These are phyloP conservation scores for Tortrix viridana DNA, from an alignment of 2,888 invertebrate species.

Conservation along the genomic window DNA sequence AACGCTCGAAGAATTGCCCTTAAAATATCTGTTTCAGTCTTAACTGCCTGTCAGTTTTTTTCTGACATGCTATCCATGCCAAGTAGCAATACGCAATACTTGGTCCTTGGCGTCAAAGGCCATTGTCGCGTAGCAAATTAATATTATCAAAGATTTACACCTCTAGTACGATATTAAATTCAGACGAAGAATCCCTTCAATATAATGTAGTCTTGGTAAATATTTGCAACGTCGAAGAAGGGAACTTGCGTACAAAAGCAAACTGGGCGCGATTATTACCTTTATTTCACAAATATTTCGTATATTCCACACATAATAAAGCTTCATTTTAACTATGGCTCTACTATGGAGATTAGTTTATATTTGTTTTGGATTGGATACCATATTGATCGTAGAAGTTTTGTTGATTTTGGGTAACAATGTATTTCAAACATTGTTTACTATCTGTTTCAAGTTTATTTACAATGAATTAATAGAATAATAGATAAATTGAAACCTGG, in stretches of 20 bases:
- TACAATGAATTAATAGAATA: too few species aligned
- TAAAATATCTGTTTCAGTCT: too few species aligned
- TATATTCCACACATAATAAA: conserved; percentile 41
- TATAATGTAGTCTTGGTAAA: conserved; percentile 55
- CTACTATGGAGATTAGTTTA: conserved; percentile 15
- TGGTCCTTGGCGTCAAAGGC: neutral
- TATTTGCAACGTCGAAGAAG: conserved; percentile 55
- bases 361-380: conserved; percentile 32
- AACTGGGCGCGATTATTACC: conserved; percentile 55
- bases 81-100: neutral
- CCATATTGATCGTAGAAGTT: conserved; percentile 20
- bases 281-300: conserved; percentile 49
- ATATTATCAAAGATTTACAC: conserved; percentile 43
- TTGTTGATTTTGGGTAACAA: conserved; percentile 25
- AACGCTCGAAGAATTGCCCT: too few species aligned
- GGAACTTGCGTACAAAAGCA: conserved; percentile 54
- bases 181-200: conserved; percentile 52
- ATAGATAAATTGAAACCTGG: too few species aligned
- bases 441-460: too few species aligned
- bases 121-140: conserved; percentile 23
- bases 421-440: too few species aligned
- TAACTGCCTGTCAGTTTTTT: too few species aligned
- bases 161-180: conserved; percentile 58
- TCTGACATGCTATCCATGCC: neutral
- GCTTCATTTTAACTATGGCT: neutral